These are phyloP conservation scores for Drosophila sp. DNA, from an alignment of 1,140 invertebrate genomes.

Conservation along the genomic window DNA sequence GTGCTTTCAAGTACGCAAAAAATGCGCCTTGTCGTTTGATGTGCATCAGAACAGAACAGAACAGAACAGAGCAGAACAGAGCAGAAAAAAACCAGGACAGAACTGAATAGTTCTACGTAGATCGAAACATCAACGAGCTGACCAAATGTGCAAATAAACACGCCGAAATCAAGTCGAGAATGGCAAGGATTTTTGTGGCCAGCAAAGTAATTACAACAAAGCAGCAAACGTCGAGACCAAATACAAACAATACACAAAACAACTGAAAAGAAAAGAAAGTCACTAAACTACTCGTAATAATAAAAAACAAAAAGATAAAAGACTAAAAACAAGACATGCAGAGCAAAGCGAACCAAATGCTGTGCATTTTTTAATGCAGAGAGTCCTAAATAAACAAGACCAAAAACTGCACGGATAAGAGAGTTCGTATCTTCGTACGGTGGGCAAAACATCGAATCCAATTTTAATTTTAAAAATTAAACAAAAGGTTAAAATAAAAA, in stretches of 20 bases:
- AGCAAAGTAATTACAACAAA: constrained; percentile 69
- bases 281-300: constrained; percentile 19
- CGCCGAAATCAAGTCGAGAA: constrained; percentile 53
- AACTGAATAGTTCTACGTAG: neutral
- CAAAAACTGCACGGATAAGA: constrained; percentile 69
- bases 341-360: constrained; percentile 58
- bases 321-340: constrained; percentile 15
- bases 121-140: constrained; percentile 17
- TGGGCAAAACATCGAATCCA: too few relatives aligned
- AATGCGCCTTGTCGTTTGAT: constrained; percentile 57
- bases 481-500: too few relatives aligned
- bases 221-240: constrained; percentile 21
- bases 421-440: constrained; percentile 15
- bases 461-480: too few relatives aligned
- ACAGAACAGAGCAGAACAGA: constrained; percentile 4
- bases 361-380: constrained; percentile 74
- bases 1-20: constrained; percentile 60
- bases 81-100: neutral
- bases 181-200: constrained; percentile 50
- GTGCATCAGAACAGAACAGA: constrained; percentile 30
- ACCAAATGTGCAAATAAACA: constrained; percentile 56
- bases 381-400: constrained; percentile 80
- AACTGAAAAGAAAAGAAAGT: constrained; percentile 45
- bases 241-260: constrained; percentile 29
- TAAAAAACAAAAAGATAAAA: constrained; percentile 33